These are phyloP conservation scores for Tinamus major DNA, from an alignment of 2,797 vertebrate species.

Conservation along the genomic window DNA sequence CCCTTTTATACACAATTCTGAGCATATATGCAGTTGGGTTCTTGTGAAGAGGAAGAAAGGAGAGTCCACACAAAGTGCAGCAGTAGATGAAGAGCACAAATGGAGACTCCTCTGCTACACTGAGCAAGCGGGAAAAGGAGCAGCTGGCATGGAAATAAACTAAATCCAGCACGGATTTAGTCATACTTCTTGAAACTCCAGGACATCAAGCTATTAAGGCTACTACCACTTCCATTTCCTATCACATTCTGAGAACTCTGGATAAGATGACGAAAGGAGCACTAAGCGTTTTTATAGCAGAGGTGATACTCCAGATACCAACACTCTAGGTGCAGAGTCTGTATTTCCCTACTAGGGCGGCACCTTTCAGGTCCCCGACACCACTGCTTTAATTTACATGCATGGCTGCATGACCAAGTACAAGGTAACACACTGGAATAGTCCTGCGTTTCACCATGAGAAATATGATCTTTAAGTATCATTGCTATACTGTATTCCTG, in stretches of 20 bases:
- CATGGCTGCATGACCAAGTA: not conserved
- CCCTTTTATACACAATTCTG: not conserved
- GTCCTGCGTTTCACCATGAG: not conserved
- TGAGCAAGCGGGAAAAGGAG: not conserved
- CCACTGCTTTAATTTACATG: not conserved
- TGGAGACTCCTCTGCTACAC: accelerated
- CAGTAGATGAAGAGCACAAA: not conserved
- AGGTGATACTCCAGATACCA: not conserved
- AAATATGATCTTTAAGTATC: not conserved
- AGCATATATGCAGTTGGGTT: not conserved
- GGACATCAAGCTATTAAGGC: not conserved
- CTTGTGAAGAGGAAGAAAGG: accelerated
- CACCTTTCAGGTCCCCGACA: not conserved
- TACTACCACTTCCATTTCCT: not conserved
- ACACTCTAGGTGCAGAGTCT: not conserved
- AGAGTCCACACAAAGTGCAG: not conserved
- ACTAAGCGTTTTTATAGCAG: not conserved
- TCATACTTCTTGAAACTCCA: not conserved
- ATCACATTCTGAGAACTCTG: not conserved
- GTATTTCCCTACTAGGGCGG: not conserved
- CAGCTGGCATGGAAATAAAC: not conserved
- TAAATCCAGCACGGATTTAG: not conserved
- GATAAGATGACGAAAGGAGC: not conserved
- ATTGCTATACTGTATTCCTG: not conserved
- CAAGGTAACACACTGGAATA: not conserved